phyloP scores from a whole-genome alignment of 2,888 invertebrate genomes.

The Nomada ruficornis region DNA sequence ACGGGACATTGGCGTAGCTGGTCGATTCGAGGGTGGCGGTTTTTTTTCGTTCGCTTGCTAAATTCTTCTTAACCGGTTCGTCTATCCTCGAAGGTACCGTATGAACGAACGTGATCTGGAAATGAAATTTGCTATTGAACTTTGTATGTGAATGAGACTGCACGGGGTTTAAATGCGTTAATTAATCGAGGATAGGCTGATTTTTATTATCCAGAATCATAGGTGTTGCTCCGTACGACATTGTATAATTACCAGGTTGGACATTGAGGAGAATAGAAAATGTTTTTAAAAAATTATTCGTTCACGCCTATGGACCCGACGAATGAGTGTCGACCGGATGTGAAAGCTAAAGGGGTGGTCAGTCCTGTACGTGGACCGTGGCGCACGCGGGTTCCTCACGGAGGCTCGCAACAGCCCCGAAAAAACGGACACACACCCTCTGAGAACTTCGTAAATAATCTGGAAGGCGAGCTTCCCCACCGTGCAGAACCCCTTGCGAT shows the following conservation, averaged over 20 bases:
- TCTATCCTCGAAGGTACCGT: neutral
- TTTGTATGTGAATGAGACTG: neutral
- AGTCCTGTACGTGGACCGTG: conserved; percentile 55
- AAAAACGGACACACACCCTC: conserved; percentile 66
- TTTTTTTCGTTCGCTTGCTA: conserved; percentile 17
- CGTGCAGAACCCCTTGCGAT: conserved; percentile 55
- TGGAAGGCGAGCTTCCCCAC: conserved; percentile 62
- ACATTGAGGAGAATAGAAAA: neutral
- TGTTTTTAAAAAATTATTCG: conserved; percentile 5
- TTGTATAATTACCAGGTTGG: no score
- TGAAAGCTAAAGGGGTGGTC: conserved; percentile 76
- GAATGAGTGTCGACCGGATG: conserved; percentile 75
- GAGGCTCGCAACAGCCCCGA: conserved; percentile 46
- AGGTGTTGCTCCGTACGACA: no score
- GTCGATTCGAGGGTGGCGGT: conserved; percentile 7
- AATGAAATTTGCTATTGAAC: neutral
- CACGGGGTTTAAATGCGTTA: no score
- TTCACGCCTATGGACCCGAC: conserved; percentile 74
- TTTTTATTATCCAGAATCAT: no score
- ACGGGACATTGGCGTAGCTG: conserved; percentile 76
- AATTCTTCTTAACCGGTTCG: neutral
- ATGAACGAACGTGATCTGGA: neutral
- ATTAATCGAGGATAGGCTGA: no score
- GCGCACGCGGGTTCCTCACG: conserved; percentile 71
- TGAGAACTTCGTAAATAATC: conserved; percentile 72